Evolutionary conservation across 2,797 vertebrate genomes (phyloP), one percentile per base, ranked within the genome.

Genomic region (Eulemur coronatus): DNA sequence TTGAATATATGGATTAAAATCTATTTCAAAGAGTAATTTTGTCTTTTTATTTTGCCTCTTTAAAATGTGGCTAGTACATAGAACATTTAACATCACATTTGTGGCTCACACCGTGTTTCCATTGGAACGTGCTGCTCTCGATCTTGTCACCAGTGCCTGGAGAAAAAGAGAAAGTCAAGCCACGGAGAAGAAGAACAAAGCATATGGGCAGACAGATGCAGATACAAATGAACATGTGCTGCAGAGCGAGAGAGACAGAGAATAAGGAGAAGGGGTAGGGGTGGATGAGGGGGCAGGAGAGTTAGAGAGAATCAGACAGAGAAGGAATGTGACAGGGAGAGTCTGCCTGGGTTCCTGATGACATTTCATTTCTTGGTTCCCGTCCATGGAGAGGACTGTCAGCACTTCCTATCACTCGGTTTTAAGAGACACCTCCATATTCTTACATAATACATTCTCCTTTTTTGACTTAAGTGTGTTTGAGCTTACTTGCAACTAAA

Each of bases 361-460:
- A 87, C 50, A 67, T 93, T 89, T 91, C 35, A 20, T 35, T 80
- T 89, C 84, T 94, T 94, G 84, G 26, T 95, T 92, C 65, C 15
- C 35, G 30, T 69, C 38, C 59, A 69, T 10, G 22, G 69, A 88
- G 18, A 65, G 50, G 30, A 63, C 33, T 11, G 0, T 61, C 35
- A 84, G 55, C 33, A 84, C 86, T 94, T 96, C 43, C 48, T 61
- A 7, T 72, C 67, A 6, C 5, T 89, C 89, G 35, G 15, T 92
- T 96, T 78, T 82, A 88, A 85, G 46, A 92, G 30, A 84, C 4
- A 63, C 4, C 18, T 72, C 24, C 2, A 2, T 85, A 41, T 80
- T 90, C 80, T 95, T 89, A 82, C 79, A 57, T 33, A 72, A 89
- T 78, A 82, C 38, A 7, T 72, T 78, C 35, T 70, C 7, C 76